Evolutionary conservation across 1,140 invertebrate genomes (phyloP).

Genomic region (Ooceraea biroi): DNA sequence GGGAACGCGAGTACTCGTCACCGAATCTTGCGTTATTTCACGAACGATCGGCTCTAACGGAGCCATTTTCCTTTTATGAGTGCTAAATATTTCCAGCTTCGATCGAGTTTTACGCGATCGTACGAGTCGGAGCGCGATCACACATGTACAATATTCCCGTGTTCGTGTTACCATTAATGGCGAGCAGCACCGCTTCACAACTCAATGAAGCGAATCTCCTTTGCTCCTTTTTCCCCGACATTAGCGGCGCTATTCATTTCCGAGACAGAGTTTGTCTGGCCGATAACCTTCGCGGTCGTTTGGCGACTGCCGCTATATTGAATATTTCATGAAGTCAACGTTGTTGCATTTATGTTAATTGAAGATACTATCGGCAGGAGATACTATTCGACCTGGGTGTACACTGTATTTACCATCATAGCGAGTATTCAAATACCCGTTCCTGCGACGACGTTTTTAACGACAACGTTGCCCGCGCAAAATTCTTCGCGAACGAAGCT

Average conservation of each 20-base stretch:
- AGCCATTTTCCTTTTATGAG: background rate
- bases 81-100: slow-evolving; percentile 14
- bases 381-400: background rate
- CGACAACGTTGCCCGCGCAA: slow-evolving; percentile 5
- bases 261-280: slow-evolving; percentile 27
- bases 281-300: slow-evolving; percentile 21
- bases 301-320: slow-evolving; percentile 32
- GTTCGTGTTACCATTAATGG: slow-evolving; percentile 66
- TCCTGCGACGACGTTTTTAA: background rate
- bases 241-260: slow-evolving; percentile 65
- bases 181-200: slow-evolving; percentile 21
- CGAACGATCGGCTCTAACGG: background rate
- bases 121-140: background rate
- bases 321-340: slow-evolving; percentile 72
- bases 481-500: background rate
- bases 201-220: slow-evolving; percentile 57
- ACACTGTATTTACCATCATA: slow-evolving; percentile 34
- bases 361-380: slow-evolving; percentile 41
- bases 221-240: slow-evolving; percentile 45
- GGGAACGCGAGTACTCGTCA: slow-evolving; percentile 1
- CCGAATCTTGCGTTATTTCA: slow-evolving; percentile 4
- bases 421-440: slow-evolving; percentile 35
- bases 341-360: slow-evolving; percentile 71
- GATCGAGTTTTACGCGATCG: slow-evolving; percentile 2
- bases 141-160: slow-evolving; percentile 36